Conservation (phyloP, 2,888 invertebrate genomes). For the Eumerus sabulonum region DNA sequence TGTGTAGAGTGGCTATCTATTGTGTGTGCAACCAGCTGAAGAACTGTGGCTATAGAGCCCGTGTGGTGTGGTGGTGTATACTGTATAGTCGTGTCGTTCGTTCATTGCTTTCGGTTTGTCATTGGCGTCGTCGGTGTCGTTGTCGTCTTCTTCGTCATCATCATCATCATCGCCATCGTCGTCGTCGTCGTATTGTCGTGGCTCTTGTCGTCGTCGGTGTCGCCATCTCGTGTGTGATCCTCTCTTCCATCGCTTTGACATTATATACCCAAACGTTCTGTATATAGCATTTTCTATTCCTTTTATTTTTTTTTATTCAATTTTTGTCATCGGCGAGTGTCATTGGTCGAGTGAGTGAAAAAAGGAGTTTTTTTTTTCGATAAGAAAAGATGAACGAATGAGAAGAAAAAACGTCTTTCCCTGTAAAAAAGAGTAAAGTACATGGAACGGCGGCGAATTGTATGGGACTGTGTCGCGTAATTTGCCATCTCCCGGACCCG, state of each 20-base stretch:
- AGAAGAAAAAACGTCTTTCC: slow-evolving; percentile 8
- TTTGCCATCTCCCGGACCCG: slow-evolving; percentile 66
- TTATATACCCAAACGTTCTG: slow-evolving; percentile 55
- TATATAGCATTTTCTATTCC: slow-evolving; percentile 44
- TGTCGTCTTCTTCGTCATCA: slow-evolving; percentile 27
- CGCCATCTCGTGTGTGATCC: slow-evolving; percentile 65
- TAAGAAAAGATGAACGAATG: slow-evolving; percentile 8
- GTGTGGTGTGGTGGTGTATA: slow-evolving; percentile 49
- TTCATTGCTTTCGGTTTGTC: slow-evolving; percentile 66
- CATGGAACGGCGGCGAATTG: slow-evolving; percentile 53
- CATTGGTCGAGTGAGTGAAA: slow-evolving; percentile 75
- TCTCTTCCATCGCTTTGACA: slow-evolving; percentile 59
- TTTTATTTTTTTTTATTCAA: slow-evolving; percentile 69
- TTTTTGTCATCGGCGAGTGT: slow-evolving; percentile 78
- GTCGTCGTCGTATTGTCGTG: slow-evolving; percentile 35
- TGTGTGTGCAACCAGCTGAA: slow-evolving; percentile 19
- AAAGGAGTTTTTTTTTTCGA: no score
- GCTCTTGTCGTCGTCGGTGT: slow-evolving; percentile 46
- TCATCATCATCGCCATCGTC: slow-evolving; percentile 37
- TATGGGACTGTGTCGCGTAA: slow-evolving; percentile 64
- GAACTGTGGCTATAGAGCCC: slow-evolving; percentile 8
- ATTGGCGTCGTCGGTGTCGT: slow-evolving; percentile 63
- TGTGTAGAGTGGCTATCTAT: slow-evolving; percentile 22
- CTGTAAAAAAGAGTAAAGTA: slow-evolving; percentile 38
- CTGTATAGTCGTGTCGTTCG: slow-evolving; percentile 64